These are phyloP conservation scores for Nudaria mundana DNA, from an alignment of 2,888 invertebrate genomes.

Conservation along the genomic window DNA sequence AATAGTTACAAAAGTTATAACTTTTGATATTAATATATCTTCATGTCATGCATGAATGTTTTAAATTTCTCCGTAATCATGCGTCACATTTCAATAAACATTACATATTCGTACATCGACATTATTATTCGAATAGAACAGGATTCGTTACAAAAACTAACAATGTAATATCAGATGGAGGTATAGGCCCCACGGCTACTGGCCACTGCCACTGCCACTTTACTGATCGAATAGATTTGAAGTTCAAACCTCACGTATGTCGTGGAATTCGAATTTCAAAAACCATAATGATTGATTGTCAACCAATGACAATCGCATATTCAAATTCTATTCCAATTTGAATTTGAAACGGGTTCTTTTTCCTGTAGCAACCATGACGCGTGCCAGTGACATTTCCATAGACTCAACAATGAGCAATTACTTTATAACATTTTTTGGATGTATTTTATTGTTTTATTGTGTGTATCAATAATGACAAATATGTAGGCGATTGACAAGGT, in stretches of 20 bases:
- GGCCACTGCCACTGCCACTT: too few relatives aligned
- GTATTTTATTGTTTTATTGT: conserved; percentile 34
- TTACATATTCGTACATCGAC: conserved; percentile 3
- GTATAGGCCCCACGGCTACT: conserved; percentile 43
- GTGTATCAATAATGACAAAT: conserved; percentile 19
- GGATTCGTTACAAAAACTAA: conserved; percentile 33
- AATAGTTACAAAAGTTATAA: too few relatives aligned
- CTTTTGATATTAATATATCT: conserved; percentile 13
- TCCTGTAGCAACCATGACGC: conserved; percentile 59
- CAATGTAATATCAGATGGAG: conserved; percentile 42
- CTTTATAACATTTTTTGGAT: conserved; percentile 46
- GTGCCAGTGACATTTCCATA: conserved; percentile 58
- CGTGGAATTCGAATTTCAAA: conserved; percentile 72
- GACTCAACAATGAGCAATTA: conserved; percentile 66
- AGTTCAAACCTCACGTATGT: conserved; percentile 54
- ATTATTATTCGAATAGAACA: conserved; percentile 27
- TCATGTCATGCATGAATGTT: conserved; percentile 13
- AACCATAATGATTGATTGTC: conserved; percentile 78
- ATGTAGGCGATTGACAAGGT: conserved; percentile 15
- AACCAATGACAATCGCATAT: conserved; percentile 77
- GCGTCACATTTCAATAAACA: conserved; percentile 26
- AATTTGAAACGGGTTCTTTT: conserved; percentile 74
- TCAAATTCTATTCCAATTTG: conserved; percentile 73
- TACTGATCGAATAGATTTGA: conserved; percentile 55
- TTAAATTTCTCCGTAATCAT: conserved; percentile 22